Percentiles rank a stretch among this genome's conserved stretches.
Conservation (phyloP, 2,113 vertebrate species). For the Elgaria multicarinata region DNA sequence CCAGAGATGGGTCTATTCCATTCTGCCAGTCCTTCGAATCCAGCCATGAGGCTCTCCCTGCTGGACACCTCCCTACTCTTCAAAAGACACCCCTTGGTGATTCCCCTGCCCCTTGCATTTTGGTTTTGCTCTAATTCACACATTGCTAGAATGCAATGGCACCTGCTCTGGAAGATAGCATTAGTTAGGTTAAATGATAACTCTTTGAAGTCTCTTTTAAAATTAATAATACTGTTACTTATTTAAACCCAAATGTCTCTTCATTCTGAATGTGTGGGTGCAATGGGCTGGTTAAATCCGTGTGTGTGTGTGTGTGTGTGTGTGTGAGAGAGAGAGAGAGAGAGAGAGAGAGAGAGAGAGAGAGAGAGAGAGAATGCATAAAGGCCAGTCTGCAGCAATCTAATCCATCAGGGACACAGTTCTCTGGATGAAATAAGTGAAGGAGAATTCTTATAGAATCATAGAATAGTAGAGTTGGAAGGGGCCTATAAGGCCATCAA, state of each 20-base stretch:
- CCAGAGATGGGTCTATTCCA: neutral
- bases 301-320: neutral
- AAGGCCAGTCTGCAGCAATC: neutral
- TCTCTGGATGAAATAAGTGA: conserved; percentile 39
- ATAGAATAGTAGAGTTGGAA: too few relatives aligned
- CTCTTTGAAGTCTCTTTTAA: neutral
- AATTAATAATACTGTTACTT: neutral
- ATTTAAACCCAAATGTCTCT: neutral
- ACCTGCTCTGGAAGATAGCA: neutral
- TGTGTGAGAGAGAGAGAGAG: too few relatives aligned
- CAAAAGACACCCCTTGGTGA: too few relatives aligned
- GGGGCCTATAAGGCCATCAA: too few relatives aligned
- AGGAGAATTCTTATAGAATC: conserved; percentile 47
- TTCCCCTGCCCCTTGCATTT: too few relatives aligned
- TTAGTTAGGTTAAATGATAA: neutral
- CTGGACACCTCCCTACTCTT: too few relatives aligned
- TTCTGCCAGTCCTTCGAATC: too few relatives aligned
- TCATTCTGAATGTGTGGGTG: neutral
- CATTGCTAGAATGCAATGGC: too few relatives aligned
- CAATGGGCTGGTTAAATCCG: neutral
- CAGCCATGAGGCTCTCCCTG: too few relatives aligned
- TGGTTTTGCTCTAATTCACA: too few relatives aligned
- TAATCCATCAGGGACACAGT: conserved; percentile 48
- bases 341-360: neutral
- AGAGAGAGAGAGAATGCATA: neutral